Evolutionary conservation across 2,797 vertebrate genomes (phyloP), one percentile per base, ranked within the genome.

Genomic region (Limosa lapponica): DNA sequence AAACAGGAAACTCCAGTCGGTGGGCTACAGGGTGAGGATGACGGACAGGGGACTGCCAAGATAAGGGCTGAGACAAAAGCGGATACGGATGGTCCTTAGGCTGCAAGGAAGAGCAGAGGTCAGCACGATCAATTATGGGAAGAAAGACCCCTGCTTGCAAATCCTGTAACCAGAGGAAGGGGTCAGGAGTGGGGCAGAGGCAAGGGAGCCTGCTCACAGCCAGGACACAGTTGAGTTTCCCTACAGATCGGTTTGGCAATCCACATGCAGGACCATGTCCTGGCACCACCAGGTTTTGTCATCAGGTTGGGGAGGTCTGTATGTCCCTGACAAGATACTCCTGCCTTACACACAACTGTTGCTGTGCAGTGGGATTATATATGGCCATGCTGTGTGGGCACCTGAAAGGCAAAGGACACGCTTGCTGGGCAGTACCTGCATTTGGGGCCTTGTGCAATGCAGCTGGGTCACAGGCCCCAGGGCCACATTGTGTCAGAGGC

Each of bases 1-100:
- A 97, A 97, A 98, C 97, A 97, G 97, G 97, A 98, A 98, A 94
- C 94, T 95, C 61, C 72, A 61, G 62, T 91, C 2, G 5, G 78
- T 94, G 87, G 82, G 83, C 88, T 95, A 41, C 0, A 0, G 85
- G 51, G 67, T 77, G 93, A 89, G 88, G 58, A 87, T 87, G 57
- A 84, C 28, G 48, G 74, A 93, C 0, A 1, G 0, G 13, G 46
- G 19, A 43, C 62, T 91, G 90, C 89, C 65, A 91, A 94, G 91
- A 93, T 90, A 93, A 89, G 84, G 83, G 51, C 43, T 44, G 39
- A 93, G 78, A 85, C 43, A 93, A 87, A 93, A 62, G 54, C 24
- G 1, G 74, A 74, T 95, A 84, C 0, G 30, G 54, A 87, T 82
- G 36, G 27, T 77, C 73, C 44, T 91, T 22, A 23, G 64, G 41